Evolutionary conservation across 2,113 vertebrate species (phyloP).

Genomic region (Amblyornis subalaris): DNA sequence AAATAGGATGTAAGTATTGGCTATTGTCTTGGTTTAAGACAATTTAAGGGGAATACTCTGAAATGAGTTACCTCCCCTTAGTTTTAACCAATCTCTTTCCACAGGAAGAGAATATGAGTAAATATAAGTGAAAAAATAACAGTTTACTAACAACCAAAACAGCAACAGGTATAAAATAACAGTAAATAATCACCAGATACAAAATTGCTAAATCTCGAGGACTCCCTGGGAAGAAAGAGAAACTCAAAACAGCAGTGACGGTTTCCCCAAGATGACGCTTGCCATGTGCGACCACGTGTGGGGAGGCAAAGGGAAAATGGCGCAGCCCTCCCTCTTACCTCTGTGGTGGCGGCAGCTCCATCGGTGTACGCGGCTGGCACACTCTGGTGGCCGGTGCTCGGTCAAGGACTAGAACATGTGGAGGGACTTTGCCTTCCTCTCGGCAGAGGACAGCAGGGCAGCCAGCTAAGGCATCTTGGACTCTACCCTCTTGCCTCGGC

Average conservation of each 20-base stretch:
- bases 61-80: background rate
- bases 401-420: background rate
- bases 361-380: fast-evolving
- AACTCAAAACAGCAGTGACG: background rate
- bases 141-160: background rate
- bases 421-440: background rate
- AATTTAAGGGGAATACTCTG: background rate
- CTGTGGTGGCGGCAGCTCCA: background rate
- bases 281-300: fast-evolving
- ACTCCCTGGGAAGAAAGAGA: background rate
- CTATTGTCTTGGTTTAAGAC: background rate
- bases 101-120: background rate
- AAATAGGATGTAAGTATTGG: background rate
- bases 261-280: background rate
- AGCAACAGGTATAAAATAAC: background rate
- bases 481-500: fast-evolving
- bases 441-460: background rate
- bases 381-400: fast-evolving
- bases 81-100: background rate
- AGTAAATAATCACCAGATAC: background rate
- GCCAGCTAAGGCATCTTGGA: background rate
- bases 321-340: background rate
- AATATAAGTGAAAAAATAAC: background rate
- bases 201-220: background rate
- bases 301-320: background rate